These are phyloP conservation scores for Aegypius monachus DNA, from an alignment of 2,113 vertebrate species.

Conservation along the genomic window DNA sequence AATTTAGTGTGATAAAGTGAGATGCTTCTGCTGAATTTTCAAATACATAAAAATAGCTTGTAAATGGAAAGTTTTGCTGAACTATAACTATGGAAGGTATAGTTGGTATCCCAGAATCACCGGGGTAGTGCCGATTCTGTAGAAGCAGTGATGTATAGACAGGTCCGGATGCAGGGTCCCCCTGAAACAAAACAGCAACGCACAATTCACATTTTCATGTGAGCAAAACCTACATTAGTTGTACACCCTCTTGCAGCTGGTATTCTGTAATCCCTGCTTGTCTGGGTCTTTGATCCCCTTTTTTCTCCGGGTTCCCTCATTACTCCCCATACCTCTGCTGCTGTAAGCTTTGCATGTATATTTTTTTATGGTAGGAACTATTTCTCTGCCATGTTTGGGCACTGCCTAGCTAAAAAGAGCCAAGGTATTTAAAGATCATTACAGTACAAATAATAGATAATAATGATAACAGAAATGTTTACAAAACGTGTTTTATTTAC, in stretches of 20 bases:
- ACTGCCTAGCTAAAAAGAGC: neutral
- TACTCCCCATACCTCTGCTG: neutral
- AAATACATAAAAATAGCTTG: neutral
- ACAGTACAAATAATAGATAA: neutral
- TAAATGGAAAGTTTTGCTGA: neutral
- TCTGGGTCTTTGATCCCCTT: neutral
- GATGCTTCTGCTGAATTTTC: neutral
- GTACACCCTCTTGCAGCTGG: neutral
- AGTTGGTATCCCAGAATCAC: neutral
- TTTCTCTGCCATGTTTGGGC: neutral
- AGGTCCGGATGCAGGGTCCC: neutral
- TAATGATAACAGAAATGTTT: neutral
- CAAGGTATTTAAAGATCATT: neutral
- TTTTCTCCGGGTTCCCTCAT: neutral
- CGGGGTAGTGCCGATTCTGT: neutral
- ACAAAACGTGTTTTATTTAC: neutral
- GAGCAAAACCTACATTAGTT: rapidly evolving
- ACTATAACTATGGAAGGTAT: neutral
- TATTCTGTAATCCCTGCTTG: neutral
- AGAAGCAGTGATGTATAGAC: neutral
- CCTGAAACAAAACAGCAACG: neutral
- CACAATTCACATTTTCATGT: neutral
- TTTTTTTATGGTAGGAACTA: neutral
- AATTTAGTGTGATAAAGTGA: neutral
- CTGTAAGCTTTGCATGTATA: neutral